Evolutionary conservation across 2,888 invertebrate genomes (phyloP), one percentile per base, ranked within the genome.

Genomic region (Tachina grossa): DNA sequence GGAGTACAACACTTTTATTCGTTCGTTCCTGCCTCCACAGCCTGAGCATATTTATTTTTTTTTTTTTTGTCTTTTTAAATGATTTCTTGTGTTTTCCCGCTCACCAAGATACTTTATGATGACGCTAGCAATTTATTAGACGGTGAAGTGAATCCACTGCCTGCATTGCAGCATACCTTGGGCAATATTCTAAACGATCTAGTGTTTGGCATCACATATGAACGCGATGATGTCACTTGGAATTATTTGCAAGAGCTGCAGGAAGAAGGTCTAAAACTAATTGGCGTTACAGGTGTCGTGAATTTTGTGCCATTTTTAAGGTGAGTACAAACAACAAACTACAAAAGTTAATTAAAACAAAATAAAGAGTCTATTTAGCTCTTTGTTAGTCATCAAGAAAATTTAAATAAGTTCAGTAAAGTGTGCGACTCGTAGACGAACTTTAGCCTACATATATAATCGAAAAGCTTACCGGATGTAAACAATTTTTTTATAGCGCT

Each of bases 221-320:
- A 94, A 2, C 93, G 94, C 69, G 93, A 96, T 79, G 96, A 97
- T 90, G 93, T 94, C 89, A 95, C 95, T 9, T 98, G 97, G 97
- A 93, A 93, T 78, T 96, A 96, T 95, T 93, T 97, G 78, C 95
- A 96, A 89, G 93, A 95, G 88, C 93, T 97, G 71, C 97, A 97
- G 91, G 97, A 97, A 90, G 96, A 97, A 91, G 97, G 97, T 0
- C 95, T 96, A 68, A 96, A 96, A 90, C 94, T 95, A 89, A 96
- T 98, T 90, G 97, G 97, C 0, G 95, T 98, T 3, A 96, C 97
- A 0, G 97, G 96, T 2, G 95, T 96, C 13, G 94, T 97, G 3
- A 98, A 98, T 92, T 98, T 97, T 92, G 93, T 98, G 87, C 97
- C 98, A 14, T 95, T 96, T 90, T 92, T 97, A 59, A 95, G 96